Evolutionary conservation across 1,140 invertebrate species (phyloP), one percentile per base, ranked within the genome.

Genomic region (Lepidotrigona ventralis): DNA sequence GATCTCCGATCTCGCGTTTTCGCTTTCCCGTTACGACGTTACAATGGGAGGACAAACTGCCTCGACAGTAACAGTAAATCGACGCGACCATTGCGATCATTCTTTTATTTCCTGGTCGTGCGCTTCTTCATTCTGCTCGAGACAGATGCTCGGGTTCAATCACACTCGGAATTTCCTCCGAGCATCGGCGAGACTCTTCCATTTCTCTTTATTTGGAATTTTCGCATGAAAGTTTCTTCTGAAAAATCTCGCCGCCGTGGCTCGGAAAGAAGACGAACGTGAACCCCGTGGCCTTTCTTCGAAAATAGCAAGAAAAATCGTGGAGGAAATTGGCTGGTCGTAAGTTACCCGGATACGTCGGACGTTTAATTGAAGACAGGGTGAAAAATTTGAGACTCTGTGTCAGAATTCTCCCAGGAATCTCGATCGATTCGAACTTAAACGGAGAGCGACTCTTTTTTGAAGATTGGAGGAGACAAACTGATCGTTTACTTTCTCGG

Each of bases 21-120:
- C 39, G 4, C 11, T 15, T 46, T 39, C 39, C 4, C 11, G 4
- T 64, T 19, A 39, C 23, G 6, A 4, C 29, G n/a, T 26, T 33
- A 26, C 39, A 23, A 39, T 81, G 6, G 79, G n/a, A 39, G 39
- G 64, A 60, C n/a, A 72, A 63, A 80, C 46, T 33, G 56, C 23
- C 19, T 6, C 26, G 33, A 8, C 15, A 29, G 72, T 56, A 72
- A 78, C 9, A 68, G 51, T 4, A 78, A 54, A 76, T 63, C 39
- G 33, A 75, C 56, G 8, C 23, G 1, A 17, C 33, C 6, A 14
- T 23, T 23, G 21, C 17, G 23, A 3, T 15, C 14, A 12, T 60
- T 21, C n/a, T 6, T 60, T 21, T 23, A 26, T 29, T 23, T 19
- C 26, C 58, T 46, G 39, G 29, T 17, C 21, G 33, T 17, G 23